Base-by-base conservation (phyloP, 2,113 vertebrate species). In the Cisticola juncidis region DNA sequence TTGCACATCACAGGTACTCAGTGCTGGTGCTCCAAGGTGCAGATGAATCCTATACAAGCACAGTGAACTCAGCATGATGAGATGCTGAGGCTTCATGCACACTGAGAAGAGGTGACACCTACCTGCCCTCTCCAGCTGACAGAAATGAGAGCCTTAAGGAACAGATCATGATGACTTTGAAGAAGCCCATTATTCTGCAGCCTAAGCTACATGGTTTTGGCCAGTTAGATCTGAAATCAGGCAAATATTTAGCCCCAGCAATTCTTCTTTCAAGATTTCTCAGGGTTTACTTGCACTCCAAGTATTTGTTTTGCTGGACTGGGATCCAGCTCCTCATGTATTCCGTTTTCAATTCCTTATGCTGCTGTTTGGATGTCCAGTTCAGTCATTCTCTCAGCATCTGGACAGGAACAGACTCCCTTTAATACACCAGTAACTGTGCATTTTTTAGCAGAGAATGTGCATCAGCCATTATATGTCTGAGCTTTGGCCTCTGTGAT, bases 401-500 rank as follows among this genome's bases (percentile, higher is more conserved):
- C 78, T 4, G 1, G 33, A 36, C 9, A 72, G 53, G 42, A 95
- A 11, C 54, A 58, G 23, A 33, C n/a, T 86, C 25, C n/a, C 70
- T 78, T 79, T 81, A 45, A 48, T 36, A 5, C 7, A 58, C 42
- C 45, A 58, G 31, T 57, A 80, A 79, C 18, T 22, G 51, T 84
- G 65, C 40, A 58, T 84, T 81, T 85, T 92, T 54, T 40, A 68
- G 35, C 45, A 48, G 54, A 90, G 50, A 40, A 80, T 0, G 2
- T 91, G 26, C 42, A 56, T 64, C 73, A 91, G 19, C 81, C 65
- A 40, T 78, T 91, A 11, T 48, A 84, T 42, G 22, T 44, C 71
- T 86, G 71, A 91, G 54, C 66, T 91, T 87, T 66, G 42, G 69
- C n/a, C 40, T 44, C 81, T 82, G n/a, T 72, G 66, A 66, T 90